Conservation (phyloP, 1,140 invertebrate genomes). For the Lasioglossum baleicum region DNA sequence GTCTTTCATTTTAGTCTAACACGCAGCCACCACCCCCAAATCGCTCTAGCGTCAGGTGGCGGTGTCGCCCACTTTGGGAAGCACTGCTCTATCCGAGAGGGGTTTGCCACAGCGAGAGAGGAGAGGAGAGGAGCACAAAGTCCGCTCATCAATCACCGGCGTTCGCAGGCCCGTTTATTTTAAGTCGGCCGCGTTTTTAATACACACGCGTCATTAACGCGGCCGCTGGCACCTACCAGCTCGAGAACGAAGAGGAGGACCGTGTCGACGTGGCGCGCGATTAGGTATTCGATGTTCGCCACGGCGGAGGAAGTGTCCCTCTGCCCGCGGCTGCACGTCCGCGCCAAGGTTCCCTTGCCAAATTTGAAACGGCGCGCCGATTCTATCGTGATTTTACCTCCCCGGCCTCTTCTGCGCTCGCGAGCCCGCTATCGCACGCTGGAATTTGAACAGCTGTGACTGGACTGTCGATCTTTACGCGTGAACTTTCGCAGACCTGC, state of each 20-base stretch:
- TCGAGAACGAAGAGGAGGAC: conserved; percentile 36
- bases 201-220: conserved; percentile 76
- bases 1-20: too few species aligned
- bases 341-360: conserved; percentile 34
- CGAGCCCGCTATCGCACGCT: not conserved
- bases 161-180: conserved; percentile 70
- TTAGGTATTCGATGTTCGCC: conserved; percentile 57
- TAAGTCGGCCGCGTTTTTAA: conserved; percentile 74
- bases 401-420: not conserved
- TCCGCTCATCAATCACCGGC: conserved; percentile 73
- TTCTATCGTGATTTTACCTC: not conserved
- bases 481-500: too few species aligned
- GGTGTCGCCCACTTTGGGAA: too few species aligned
- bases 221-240: conserved; percentile 56
- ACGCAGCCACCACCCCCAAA: too few species aligned
- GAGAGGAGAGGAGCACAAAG: conserved; percentile 24
- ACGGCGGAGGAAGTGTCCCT: conserved; percentile 41
- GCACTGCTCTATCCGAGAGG: conserved; percentile 12
- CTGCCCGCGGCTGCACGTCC: conserved; percentile 23
- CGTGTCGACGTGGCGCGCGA: conserved; percentile 56
- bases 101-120: not conserved
- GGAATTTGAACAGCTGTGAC: too few species aligned
- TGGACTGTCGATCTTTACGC: too few species aligned
- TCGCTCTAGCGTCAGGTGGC: too few species aligned
- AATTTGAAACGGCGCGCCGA: conserved; percentile 6